Conservation (phyloP, 1,140 invertebrate species). For the Caenorhabditis remanei region DNA sequence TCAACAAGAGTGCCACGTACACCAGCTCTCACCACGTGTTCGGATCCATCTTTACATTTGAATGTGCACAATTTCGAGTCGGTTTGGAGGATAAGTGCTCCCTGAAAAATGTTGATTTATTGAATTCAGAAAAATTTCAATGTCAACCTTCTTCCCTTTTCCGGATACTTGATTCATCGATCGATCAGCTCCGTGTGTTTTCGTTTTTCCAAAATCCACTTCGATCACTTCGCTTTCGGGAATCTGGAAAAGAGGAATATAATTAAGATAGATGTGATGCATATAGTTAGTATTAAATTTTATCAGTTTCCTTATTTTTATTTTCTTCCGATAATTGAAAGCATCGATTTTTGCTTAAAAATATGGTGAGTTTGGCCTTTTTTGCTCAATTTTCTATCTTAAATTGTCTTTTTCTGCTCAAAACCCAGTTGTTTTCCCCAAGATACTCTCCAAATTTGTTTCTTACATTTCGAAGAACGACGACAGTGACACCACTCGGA, state of each 20-base stretch:
- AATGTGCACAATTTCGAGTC: constrained; percentile 65
- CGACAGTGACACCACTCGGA: constrained; percentile 67
- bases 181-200: constrained; percentile 64
- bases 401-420: too few species aligned
- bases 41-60: constrained; percentile 59
- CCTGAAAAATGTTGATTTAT: constrained; percentile 51
- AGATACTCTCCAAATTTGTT: too few species aligned
- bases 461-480: constrained; percentile 57
- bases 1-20: constrained; percentile 63
- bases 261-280: too few species aligned
- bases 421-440: too few species aligned
- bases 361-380: too few species aligned
- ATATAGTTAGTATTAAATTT: too few species aligned
- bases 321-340: background rate
- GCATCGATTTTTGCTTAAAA: too few species aligned
- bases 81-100: constrained; percentile 62
- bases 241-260: background rate
- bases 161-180: constrained; percentile 62
- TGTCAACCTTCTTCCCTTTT: constrained; percentile 61
- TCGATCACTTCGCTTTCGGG: constrained; percentile 52
- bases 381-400: too few species aligned
- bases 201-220: constrained; percentile 60
- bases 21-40: constrained; percentile 60
- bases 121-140: background rate
- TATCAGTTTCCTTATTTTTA: background rate